Evolutionary conservation across 2,888 invertebrate genomes (phyloP), one percentile per base, ranked within the genome.

Genomic region (Cryptophagus acutangulus): DNA sequence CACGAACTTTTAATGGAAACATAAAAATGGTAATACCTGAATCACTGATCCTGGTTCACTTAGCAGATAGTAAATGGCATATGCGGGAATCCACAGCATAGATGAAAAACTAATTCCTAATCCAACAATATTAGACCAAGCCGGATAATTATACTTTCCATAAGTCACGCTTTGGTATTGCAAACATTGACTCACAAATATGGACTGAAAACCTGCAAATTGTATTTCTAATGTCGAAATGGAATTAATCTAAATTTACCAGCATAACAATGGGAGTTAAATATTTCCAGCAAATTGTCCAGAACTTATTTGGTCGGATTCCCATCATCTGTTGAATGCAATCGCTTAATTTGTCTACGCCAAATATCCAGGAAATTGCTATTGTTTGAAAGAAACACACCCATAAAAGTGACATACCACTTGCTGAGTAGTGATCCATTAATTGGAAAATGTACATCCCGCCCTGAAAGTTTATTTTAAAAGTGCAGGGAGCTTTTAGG

Each of bases 401-500:
- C 76, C 77, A 78, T 8, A 78, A 61, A 38, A 77, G 66, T 3
- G 76, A 75, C 71, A 77, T 74, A 6, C 77, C 76, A 47, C 76
- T 76, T 2, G 76, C 77, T 2, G 76, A 75, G 52, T 78, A 78
- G 54, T 74, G 75, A 66, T 93, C 93, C 76, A 94, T 86, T 51
- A 94, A 67, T 73, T 91, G 91, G 66, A 93, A 90, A 63, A 87
- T 83, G 65, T 87, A 93, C 68, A 92, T 91, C 51, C 93, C 93
- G 51, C 91, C 89, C 82, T 85, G 63, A 4, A 69, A 66, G 44
- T n/a, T n/a, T n/a, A n/a, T n/a, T n/a, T n/a, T n/a, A n/a, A n/a
- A n/a, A n/a, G n/a, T n/a, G n/a, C n/a, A n/a, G n/a, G n/a, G n/a
- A n/a, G n/a, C n/a, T n/a, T n/a, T n/a, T n/a, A n/a, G n/a, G n/a